Conservation (phyloP, 2,113 vertebrate genomes). For the Ramphastos sulfuratus region DNA sequence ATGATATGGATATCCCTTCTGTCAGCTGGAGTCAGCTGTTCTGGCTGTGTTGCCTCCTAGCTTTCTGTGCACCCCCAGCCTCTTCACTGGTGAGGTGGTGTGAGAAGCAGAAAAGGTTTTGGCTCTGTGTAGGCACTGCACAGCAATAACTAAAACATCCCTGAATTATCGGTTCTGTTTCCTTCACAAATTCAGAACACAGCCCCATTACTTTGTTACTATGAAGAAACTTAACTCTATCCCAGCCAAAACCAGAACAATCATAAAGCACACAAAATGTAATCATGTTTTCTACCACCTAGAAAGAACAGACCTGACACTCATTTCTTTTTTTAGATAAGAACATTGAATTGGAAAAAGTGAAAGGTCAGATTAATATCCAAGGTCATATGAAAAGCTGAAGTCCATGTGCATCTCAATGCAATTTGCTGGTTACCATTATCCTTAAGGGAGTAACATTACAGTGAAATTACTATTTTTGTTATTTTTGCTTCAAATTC, state of each 20-base stretch:
- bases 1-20: background rate
- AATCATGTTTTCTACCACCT: background rate
- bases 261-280: background rate
- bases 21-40: background rate
- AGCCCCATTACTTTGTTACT: background rate
- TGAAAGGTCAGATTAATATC: background rate
- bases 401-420: background rate
- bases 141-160: background rate
- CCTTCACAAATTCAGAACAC: background rate
- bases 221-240: background rate
- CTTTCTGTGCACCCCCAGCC: background rate
- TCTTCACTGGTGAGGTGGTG: background rate
- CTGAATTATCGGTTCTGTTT: background rate
- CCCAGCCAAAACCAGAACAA: background rate
- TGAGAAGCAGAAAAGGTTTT: too few species aligned
- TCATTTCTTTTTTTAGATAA: background rate
- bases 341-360: background rate
- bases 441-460: background rate
- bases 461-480: background rate
- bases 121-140: background rate
- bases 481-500: background rate
- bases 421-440: background rate
- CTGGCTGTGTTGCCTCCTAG: background rate
- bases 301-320: background rate
- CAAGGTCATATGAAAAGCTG: background rate